Evolutionary conservation across 2,797 vertebrate species (phyloP), one percentile per base, ranked within the genome.

Genomic region (Lates japonicus): DNA sequence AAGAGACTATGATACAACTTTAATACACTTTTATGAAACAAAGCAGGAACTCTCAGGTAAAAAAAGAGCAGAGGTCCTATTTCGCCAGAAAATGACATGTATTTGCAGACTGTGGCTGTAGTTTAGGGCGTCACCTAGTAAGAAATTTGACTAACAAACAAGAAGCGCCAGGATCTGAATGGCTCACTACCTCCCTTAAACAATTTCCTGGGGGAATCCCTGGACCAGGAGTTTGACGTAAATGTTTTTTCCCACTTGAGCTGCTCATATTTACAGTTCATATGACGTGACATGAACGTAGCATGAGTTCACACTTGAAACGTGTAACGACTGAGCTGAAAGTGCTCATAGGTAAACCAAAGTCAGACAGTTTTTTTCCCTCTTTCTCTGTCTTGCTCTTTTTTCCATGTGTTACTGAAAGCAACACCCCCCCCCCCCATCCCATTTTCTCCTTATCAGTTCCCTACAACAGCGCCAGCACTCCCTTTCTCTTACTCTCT

Each of bases 381-480:
- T 17, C 37, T 58, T 14, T 63, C 29, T 44, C 46, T 42, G 6
- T 70, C 60, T 69, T 19, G 7, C 65, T 41, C 25, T 13, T 63
- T 66, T 42, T 55, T 42, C 20, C 49, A 5, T 31, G 10, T 52
- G 48, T 81, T 64, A 51, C 51, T 65, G 25, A 78, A 71, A 70
- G 60, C 46, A 62, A 2, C 46, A 39, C 74, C 54, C 33, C 37
- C 19, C 63, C 44, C 29, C 55, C 16, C 46, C 8, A 76, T 85
- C 62, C 62, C 70, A 69, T 82, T 71, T 87, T 78, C 60, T 73
- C 81, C 89, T 78, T 80, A 88, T 90, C 75, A 54, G 67, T 69
- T 87, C 79, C 73, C 60, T 20, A 41, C 31, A 14, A 72, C 31
- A 6, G 76, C 66, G 41, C 62, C 76, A 81, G 42, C 71, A 52